Conservation (phyloP, 2,888 invertebrate genomes). For the Nezara viridula region DNA sequence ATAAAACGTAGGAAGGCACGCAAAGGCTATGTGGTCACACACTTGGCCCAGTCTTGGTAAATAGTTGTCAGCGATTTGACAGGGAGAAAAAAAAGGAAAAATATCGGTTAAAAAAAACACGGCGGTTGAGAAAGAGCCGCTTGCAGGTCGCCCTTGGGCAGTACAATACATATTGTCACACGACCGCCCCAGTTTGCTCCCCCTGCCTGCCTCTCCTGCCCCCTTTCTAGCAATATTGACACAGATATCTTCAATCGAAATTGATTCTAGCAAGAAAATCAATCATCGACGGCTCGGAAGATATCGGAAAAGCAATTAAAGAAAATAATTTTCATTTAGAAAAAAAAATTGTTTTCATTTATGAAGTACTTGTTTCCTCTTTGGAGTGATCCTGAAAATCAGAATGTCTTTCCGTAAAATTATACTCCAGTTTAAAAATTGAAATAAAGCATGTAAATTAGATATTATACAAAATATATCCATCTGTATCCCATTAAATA, state of each 20-base stretch:
- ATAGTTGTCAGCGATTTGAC: slow-evolving; percentile 39
- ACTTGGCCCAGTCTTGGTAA: slow-evolving; percentile 29
- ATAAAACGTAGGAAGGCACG: neutral
- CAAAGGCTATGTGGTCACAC: slow-evolving; percentile 18
- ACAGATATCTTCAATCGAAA: slow-evolving; percentile 15
- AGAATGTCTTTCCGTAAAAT: too few species aligned
- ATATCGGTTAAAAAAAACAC: neutral
- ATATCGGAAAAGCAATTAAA: neutral
- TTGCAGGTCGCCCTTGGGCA: slow-evolving; percentile 27
- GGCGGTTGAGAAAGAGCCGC: neutral
- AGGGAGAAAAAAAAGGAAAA: slow-evolving; percentile 28
- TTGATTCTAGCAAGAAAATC: neutral
- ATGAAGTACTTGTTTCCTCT: neutral
- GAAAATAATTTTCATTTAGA: neutral
- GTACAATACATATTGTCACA: slow-evolving; percentile 43
- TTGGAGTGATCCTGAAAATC: neutral
- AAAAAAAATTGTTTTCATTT: neutral
- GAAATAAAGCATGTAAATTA: too few species aligned
- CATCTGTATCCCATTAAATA: too few species aligned
- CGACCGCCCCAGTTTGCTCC: neutral
- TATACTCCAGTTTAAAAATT: too few species aligned
- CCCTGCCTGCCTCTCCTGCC: neutral
- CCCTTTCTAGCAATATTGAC: neutral
- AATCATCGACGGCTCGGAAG: neutral
- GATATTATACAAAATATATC: too few species aligned